phyloP scores from a whole-genome alignment of 2,888 invertebrate species.

The Catocala fraxini region DNA sequence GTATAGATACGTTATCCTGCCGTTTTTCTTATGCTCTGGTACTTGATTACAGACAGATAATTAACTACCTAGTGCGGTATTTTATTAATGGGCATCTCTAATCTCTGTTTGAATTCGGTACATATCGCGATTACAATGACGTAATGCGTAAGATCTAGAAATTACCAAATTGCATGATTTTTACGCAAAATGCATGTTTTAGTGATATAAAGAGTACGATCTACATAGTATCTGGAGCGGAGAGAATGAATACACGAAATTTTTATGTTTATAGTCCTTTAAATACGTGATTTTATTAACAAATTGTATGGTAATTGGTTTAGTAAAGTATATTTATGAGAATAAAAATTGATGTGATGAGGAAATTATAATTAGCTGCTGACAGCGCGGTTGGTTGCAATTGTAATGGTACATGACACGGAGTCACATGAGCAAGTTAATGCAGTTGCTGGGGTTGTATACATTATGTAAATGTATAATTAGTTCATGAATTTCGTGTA shows the following conservation, averaged over 20 bases:
- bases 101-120: not conserved
- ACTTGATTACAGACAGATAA: not conserved
- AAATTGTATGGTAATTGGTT: slow-evolving; percentile 13
- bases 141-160: slow-evolving; percentile 31
- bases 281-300: slow-evolving; percentile 40
- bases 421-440: too few relatives aligned
- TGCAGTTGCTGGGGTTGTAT: too few relatives aligned
- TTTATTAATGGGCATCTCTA: too few relatives aligned
- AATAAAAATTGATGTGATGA: not conserved
- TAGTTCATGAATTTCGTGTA: too few relatives aligned
- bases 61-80: not conserved
- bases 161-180: slow-evolving; percentile 31
- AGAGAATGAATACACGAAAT: slow-evolving; percentile 31
- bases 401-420: too few relatives aligned
- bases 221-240: slow-evolving; percentile 44
- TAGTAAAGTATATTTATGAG: not conserved
- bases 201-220: slow-evolving; percentile 40
- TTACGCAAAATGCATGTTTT: slow-evolving; percentile 46
- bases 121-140: slow-evolving; percentile 33
- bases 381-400: too few relatives aligned
- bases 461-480: too few relatives aligned
- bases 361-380: too few relatives aligned
- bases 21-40: too few relatives aligned
- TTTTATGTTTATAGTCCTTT: slow-evolving; percentile 26
- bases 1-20: too few relatives aligned